Evolutionary conservation across 1,140 invertebrate species (phyloP).

Genomic region (Aricia agestis): DNA sequence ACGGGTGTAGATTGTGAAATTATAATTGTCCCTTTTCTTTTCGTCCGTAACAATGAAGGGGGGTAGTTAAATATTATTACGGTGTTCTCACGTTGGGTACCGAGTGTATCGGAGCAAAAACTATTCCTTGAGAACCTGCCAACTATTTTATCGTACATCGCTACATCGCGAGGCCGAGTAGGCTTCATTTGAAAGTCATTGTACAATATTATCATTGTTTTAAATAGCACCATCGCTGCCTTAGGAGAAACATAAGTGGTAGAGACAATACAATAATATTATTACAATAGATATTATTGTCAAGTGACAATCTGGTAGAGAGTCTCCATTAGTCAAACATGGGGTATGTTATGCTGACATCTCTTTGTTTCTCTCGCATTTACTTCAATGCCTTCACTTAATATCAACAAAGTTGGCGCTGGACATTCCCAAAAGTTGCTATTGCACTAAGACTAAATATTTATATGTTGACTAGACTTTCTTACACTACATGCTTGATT

Average conservation of each 20-base stretch:
- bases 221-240: neutral
- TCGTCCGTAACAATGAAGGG: conserved; percentile 10
- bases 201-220: neutral
- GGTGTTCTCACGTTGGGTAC: neutral
- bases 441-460: too few species aligned
- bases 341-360: too few species aligned
- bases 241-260: neutral
- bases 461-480: too few species aligned
- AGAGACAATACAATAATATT: neutral
- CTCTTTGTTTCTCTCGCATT: too few species aligned
- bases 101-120: neutral
- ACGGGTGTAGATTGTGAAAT: neutral
- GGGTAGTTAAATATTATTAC: neutral
- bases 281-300: conserved; percentile 1
- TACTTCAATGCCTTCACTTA: too few species aligned
- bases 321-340: too few species aligned
- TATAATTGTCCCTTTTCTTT: conserved; percentile 11
- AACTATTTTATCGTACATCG: conserved; percentile 3
- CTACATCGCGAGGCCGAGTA: neutral
- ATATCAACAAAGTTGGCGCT: too few species aligned
- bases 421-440: too few species aligned
- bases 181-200: neutral
- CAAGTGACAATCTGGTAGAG: neutral
- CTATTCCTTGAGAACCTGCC: neutral
- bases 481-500: too few species aligned